A percentile compares a stretch with the other conserved stretches of the same genome.
These are phyloP conservation scores for Synergus itoensis DNA, from an alignment of 2,888 invertebrate genomes.

Conservation along the genomic window DNA sequence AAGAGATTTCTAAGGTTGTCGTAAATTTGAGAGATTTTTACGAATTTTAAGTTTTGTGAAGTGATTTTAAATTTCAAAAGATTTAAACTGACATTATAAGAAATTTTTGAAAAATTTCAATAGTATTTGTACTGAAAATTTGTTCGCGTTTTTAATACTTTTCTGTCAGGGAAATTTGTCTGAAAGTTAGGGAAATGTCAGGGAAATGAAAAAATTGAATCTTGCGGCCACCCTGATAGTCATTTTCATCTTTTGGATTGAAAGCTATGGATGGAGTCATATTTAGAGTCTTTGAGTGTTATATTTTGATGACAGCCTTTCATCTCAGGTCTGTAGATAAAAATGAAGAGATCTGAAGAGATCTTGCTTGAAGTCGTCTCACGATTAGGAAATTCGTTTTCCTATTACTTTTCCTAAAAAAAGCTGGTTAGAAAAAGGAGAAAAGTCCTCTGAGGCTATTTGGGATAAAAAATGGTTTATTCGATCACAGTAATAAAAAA, in stretches of 20 bases:
- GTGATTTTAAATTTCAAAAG: too few species aligned
- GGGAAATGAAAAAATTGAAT: too few species aligned
- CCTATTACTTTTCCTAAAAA: neutral
- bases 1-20: too few species aligned
- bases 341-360: conserved; percentile 10
- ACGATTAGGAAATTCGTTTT: conserved; percentile 14
- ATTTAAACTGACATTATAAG: too few species aligned
- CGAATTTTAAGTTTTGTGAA: too few species aligned
- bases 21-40: too few species aligned
- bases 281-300: neutral
- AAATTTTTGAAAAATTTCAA: too few species aligned
- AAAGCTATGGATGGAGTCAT: neutral
- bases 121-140: too few species aligned
- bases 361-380: conserved; percentile 19
- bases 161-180: too few species aligned
- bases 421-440: conserved; percentile 4
- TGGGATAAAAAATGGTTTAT: neutral
- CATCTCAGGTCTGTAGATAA: conserved; percentile 8
- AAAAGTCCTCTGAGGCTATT: neutral
- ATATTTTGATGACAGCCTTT: conserved; percentile 24
- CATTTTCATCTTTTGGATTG: neutral
- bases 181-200: too few species aligned
- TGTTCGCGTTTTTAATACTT: too few species aligned
- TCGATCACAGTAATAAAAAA: conserved; percentile 7
- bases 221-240: too few species aligned